Evolutionary conservation across 2,113 vertebrate species (phyloP), one percentile per base, ranked within the genome.

Genomic region (Opisthocomus hoazin): DNA sequence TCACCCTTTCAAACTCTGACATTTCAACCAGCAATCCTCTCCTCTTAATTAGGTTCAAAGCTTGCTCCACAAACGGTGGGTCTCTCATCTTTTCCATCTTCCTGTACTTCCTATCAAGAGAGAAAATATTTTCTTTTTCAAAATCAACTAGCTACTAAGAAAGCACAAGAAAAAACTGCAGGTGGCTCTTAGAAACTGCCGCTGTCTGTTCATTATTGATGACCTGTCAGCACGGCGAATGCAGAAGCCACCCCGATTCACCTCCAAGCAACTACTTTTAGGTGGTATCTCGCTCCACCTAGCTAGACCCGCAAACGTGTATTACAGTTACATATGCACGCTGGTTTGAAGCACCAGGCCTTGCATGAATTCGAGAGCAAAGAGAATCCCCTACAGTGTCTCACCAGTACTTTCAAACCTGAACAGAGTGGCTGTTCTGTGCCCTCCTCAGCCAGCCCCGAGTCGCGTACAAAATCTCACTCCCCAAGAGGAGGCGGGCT

Each of bases 41-140:
- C 50, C 30, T 43, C 87, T 95, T 96, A 93, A 91, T 92, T 82
- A 94, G 76, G 83, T 76, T 60, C 86, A 96, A 92, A 93, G 86
- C 91, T 86, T 46, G 87, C 94, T 89, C 93, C 87, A 92, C 92
- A 88, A 86, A 84, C 69, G 83, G 60, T 75, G 88, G 17, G 41
- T 51, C 79, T 90, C 83, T 94, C 84, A 94, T 89, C 94, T 96
- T 96, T 96, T 96, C 96, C 96, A 95, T 91, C 95, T 91, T 97
- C 90, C 94, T 89, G 86, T 48, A 92, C 93, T 75, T 93, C 93
- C 93, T 93, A 96, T 89, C 95, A 93, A 93, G 84, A 96, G 76
- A 94, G 61, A 96, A 95, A 94, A 93, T 74, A 95, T 90, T 92
- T 94, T 82, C 92, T 89, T 89, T 90, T 96, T 95, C 85, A 94